Evolutionary conservation across 1,140 invertebrate species (phyloP), one percentile per base, ranked within the genome.

Genomic region (Drosophila repleta): DNA sequence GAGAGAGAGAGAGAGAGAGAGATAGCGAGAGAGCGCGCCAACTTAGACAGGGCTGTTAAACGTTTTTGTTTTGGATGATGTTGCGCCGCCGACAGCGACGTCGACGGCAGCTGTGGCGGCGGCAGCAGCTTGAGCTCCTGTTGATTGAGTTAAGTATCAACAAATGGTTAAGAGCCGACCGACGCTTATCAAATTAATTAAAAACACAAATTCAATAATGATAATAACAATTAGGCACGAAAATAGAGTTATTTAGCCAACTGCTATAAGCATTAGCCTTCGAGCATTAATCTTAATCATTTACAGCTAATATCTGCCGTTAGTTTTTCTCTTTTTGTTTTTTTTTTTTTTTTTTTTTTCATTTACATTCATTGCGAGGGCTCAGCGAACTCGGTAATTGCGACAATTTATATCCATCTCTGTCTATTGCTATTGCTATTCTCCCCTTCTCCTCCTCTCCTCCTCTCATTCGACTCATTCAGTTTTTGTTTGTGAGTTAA

Each of bases 121-220:
- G 45, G 32, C 65, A 18, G n/a, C 29, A 45, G 63, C 61, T 63
- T 53, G 49, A 52, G 62, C 74, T 77, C 77, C 82, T 81, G 76
- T 85, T 85, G 76, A 85, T 85, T 85, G 79, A 68, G 49, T 48
- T 68, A 49, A 71, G 45, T 74, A 85, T 85, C 70, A 72, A 81
- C 77, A 85, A 80, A 81, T 80, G 39, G 53, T 67, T 66, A 61
- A 64, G 43, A 48, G 39, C 35, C 32, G 35, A 35, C 35, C 32
- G 35, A 35, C 55, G 29, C 39, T 39, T 18, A 65, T 39, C 37
- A 61, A 58, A 68, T 74, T 66, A 71, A 77, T 80, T 74, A 48
- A 41, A 80, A 65, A 69, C 63, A 66, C 43, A 35, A 49, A 62
- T 32, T 7, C 43, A 51, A 41, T 45, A 39, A 41, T 39, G 39